Evolutionary conservation across 2,797 vertebrate species (phyloP).

Genomic region (Sphaeramia orbicularis): DNA sequence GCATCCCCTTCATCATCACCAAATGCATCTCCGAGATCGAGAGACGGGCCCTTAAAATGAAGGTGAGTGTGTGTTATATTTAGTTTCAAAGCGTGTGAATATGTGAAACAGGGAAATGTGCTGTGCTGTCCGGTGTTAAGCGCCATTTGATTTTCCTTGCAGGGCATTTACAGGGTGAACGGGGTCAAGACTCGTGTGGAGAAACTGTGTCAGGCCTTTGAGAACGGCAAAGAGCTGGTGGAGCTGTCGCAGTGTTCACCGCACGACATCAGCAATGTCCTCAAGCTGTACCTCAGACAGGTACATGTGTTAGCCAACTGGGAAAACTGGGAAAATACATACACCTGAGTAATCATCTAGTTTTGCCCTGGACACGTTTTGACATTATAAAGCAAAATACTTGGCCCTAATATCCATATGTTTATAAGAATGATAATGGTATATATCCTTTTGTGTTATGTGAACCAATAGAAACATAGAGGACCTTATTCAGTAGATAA

Average conservation of each 20-base stretch:
- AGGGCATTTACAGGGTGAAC: conserved; percentile 98
- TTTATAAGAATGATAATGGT: too few relatives aligned
- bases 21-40: conserved; percentile 95
- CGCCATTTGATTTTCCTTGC: conserved; percentile 11
- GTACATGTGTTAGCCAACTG: conserved; percentile 64
- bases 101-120: background rate
- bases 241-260: conserved; percentile 95
- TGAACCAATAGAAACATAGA: too few relatives aligned
- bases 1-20: conserved; percentile 94
- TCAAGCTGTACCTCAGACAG: conserved; percentile 98
- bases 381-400: too few relatives aligned
- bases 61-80: conserved; percentile 79
- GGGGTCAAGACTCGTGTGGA: conserved; percentile 97
- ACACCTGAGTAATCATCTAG: too few relatives aligned
- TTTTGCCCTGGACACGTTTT: too few relatives aligned
- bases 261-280: conserved; percentile 96
- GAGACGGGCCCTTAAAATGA: conserved; percentile 91
- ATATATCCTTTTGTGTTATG: too few relatives aligned
- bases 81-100: background rate
- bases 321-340: background rate
- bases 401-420: too few relatives aligned
- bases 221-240: conserved; percentile 95
- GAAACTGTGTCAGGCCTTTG: conserved; percentile 97
- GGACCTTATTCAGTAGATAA: too few relatives aligned
- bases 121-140: background rate